Evolutionary conservation across 2,113 vertebrate species (phyloP).

Genomic region (Bubo bubo): DNA sequence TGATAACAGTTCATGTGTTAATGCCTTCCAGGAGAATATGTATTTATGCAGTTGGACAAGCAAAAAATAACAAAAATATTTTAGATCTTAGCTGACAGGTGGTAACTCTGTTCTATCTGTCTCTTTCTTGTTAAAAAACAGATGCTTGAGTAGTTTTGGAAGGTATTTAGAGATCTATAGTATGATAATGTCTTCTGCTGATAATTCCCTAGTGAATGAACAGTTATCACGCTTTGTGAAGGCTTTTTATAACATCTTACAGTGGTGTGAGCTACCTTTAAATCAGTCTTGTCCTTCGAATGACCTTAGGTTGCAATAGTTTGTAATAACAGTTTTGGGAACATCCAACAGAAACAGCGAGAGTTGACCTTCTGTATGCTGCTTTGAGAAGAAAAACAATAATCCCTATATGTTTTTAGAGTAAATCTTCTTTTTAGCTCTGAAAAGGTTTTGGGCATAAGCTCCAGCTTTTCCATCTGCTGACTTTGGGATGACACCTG

Average conservation of each 20-base stretch:
- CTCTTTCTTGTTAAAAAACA: neutral
- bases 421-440: neutral
- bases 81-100: neutral
- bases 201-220: neutral
- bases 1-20: neutral
- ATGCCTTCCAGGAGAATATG: neutral
- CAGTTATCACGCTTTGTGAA: neutral
- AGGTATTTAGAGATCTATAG: neutral
- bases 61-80: neutral
- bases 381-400: neutral
- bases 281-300: neutral
- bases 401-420: neutral
- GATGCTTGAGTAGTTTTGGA: neutral
- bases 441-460: neutral
- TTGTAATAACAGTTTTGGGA: neutral
- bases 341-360: neutral
- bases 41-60: neutral
- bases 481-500: neutral
- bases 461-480: neutral
- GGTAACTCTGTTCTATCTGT: neutral
- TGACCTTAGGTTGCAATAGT: neutral
- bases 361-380: neutral
- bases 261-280: neutral
- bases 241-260: neutral
- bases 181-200: neutral